phyloP scores from a whole-genome alignment of 2,888 invertebrate genomes.

The Erpobdella octoculata region DNA sequence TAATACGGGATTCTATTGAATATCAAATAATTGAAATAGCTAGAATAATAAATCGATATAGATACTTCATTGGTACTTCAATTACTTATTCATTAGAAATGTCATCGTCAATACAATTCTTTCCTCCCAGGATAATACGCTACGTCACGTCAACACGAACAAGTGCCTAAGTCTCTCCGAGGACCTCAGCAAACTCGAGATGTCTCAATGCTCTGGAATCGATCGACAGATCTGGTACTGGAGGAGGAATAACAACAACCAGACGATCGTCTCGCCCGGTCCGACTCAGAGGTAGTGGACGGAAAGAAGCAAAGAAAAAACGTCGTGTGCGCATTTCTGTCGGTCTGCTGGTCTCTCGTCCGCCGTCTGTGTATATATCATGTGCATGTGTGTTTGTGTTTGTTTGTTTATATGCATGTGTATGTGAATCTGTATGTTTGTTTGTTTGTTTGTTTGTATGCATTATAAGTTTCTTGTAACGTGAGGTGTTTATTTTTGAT shows the following conservation, averaged over 20 bases:
- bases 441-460: neutral
- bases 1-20: too few relatives aligned
- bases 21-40: too few relatives aligned
- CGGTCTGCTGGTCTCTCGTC: too few relatives aligned
- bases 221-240: slow-evolving; percentile 49
- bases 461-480: too few relatives aligned
- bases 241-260: slow-evolving; percentile 41
- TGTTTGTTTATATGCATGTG: too few relatives aligned
- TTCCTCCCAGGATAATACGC: slow-evolving; percentile 43
- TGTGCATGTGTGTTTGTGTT: too few relatives aligned
- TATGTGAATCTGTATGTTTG: neutral
- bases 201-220: slow-evolving; percentile 46
- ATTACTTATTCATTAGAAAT: neutral
- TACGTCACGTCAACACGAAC: slow-evolving; percentile 47
- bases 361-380: neutral
- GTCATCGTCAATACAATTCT: neutral
- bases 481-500: too few relatives aligned
- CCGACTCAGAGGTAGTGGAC: neutral
- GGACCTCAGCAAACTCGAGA: slow-evolving; percentile 46
- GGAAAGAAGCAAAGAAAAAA: too few relatives aligned
- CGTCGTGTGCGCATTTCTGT: too few relatives aligned
- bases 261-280: neutral
- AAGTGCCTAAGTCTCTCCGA: slow-evolving; percentile 48
- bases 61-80: neutral
- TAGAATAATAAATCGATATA: too few relatives aligned